Conservation (phyloP, 2,888 invertebrate genomes). For the Scrobipalpa atriplicella region DNA sequence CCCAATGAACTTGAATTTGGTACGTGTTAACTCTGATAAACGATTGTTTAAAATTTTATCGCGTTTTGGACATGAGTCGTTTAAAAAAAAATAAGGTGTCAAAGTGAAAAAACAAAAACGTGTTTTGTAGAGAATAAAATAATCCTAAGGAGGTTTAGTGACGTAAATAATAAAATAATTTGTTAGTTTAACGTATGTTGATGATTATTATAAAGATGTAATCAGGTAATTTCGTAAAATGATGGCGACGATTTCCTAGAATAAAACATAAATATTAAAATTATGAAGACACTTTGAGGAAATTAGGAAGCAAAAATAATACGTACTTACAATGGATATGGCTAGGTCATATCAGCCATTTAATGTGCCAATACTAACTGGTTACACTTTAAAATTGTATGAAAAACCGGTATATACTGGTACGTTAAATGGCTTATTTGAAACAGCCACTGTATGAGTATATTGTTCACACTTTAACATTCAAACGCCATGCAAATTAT, state of each 20-base stretch:
- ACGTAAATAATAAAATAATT: too few relatives aligned
- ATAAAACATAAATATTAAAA: not conserved
- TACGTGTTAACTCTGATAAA: slow-evolving; percentile 24
- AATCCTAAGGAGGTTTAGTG: not conserved
- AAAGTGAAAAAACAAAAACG: not conserved
- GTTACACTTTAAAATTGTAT: too few relatives aligned
- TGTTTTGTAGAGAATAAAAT: not conserved
- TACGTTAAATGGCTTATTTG: too few relatives aligned
- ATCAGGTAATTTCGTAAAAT: not conserved
- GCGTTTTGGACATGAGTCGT: not conserved
- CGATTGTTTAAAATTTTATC: slow-evolving; percentile 19
- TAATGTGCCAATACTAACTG: too few relatives aligned
- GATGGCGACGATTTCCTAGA: not conserved
- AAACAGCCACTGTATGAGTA: too few relatives aligned
- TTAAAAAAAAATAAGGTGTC: not conserved
- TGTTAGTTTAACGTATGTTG: not conserved
- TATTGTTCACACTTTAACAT: too few relatives aligned
- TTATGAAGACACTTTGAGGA: too few relatives aligned
- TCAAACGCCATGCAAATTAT: slow-evolving; percentile 1
- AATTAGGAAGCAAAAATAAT: too few relatives aligned
- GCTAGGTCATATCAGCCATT: too few relatives aligned
- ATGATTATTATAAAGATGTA: too few relatives aligned
- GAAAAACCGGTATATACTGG: too few relatives aligned
- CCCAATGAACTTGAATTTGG: slow-evolving; percentile 23
- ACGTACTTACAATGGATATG: too few relatives aligned